phyloP scores from a whole-genome alignment of 1,140 invertebrate genomes.

The Geopemphigus sp. region DNA sequence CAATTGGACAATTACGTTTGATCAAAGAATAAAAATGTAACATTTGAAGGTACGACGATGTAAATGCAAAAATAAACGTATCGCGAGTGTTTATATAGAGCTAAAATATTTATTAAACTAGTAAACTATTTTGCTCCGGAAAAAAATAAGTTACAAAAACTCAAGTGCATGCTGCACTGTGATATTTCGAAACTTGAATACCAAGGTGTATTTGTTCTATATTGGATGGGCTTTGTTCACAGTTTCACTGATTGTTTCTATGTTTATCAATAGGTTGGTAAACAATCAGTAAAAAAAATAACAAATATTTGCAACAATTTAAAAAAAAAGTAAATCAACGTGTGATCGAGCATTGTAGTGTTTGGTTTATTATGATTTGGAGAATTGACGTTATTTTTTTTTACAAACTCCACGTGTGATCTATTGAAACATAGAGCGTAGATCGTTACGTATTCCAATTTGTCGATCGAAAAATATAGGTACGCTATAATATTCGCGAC shows the following conservation, averaged over 20 bases:
- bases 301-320: background rate
- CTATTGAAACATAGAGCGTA: no score
- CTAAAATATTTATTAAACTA: no score
- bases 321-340: background rate
- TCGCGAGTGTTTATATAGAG: background rate
- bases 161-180: background rate
- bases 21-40: background rate
- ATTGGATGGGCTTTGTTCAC: no score
- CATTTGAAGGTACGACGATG: constrained; percentile 7
- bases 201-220: no score
- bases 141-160: background rate
- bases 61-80: constrained; percentile 34
- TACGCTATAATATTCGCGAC: no score
- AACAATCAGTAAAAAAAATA: background rate
- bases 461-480: no score
- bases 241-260: constrained; percentile 12
- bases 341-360: background rate
- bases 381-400: no score
- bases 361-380: background rate
- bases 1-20: background rate
- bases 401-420: no score
- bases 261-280: constrained; percentile 10
- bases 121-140: background rate
- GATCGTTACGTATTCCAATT: no score
- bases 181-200: background rate